phyloP scores from a whole-genome alignment of 2,113 vertebrate genomes.

The Saccopteryx bilineata region DNA sequence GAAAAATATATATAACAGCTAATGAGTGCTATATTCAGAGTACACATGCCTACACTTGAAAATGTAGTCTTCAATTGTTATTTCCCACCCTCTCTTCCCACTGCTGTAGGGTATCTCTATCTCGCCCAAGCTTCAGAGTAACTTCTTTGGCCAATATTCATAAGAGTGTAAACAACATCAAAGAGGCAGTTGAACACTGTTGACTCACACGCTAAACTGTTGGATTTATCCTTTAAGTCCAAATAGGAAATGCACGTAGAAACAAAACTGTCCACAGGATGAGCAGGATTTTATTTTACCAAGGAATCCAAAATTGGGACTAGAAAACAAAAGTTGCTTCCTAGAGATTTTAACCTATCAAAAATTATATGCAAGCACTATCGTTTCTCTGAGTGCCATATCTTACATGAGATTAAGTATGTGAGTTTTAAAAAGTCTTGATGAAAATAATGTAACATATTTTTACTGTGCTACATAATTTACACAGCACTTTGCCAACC shows the following conservation, averaged over 20 bases:
- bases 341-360: background rate
- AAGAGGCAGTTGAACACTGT: no score
- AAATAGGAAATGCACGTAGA: no score
- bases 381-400: background rate
- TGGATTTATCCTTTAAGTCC: no score
- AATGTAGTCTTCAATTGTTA: no score
- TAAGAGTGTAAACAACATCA: no score
- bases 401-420: background rate
- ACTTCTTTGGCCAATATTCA: background rate
- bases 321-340: background rate
- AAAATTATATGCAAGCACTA: background rate
- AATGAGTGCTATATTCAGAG: background rate
- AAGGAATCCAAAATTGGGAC: no score
- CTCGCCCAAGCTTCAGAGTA: no score
- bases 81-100: background rate
- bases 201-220: no score
- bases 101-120: no score
- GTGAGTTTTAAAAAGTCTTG: background rate
- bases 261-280: no score
- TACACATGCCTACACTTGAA: background rate
- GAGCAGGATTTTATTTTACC: no score
- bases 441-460: background rate
- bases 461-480: background rate
- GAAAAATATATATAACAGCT: no score
- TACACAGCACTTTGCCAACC: background rate